These are phyloP conservation scores for Mellilla xanthometata DNA, from an alignment of 2,888 invertebrate species.

Conservation along the genomic window DNA sequence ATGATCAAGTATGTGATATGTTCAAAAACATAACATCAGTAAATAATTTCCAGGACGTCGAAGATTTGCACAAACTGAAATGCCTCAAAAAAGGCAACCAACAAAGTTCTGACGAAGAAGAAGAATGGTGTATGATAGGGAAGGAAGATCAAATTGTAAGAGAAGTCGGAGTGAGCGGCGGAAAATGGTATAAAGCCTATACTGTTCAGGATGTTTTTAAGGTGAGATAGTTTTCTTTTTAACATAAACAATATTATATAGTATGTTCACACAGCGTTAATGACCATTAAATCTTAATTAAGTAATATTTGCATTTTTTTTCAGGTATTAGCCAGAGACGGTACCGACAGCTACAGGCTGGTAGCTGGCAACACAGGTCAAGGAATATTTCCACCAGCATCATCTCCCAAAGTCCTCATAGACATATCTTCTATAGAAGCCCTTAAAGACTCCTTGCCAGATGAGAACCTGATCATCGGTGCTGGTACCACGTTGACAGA, in stretches of 20 bases:
- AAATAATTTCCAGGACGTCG: conserved; percentile 57
- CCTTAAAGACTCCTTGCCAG: conserved; percentile 57
- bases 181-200: conserved; percentile 83
- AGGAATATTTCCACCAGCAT: conserved; percentile 74
- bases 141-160: conserved; percentile 42
- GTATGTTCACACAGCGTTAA: too few species aligned
- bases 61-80: conserved; percentile 59
- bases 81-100: conserved; percentile 48
- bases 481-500: conserved; percentile 82
- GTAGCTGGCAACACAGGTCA: conserved; percentile 90
- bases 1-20: too few species aligned
- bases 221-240: conserved; percentile 38
- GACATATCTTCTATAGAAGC: conserved; percentile 84
- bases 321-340: conserved; percentile 71
- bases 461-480: conserved; percentile 78
- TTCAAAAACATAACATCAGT: too few species aligned
- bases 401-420: conserved; percentile 77
- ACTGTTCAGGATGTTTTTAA: conserved; percentile 81
- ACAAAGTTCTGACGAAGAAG: conserved; percentile 35
- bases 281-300: too few species aligned
- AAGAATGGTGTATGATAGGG: conserved; percentile 62
- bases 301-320: too few species aligned
- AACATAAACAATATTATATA: too few species aligned
- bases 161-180: conserved; percentile 50
- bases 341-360: conserved; percentile 77